Evolutionary conservation across 1,140 invertebrate species (phyloP).

Genomic region (Drosophila parvula): DNA sequence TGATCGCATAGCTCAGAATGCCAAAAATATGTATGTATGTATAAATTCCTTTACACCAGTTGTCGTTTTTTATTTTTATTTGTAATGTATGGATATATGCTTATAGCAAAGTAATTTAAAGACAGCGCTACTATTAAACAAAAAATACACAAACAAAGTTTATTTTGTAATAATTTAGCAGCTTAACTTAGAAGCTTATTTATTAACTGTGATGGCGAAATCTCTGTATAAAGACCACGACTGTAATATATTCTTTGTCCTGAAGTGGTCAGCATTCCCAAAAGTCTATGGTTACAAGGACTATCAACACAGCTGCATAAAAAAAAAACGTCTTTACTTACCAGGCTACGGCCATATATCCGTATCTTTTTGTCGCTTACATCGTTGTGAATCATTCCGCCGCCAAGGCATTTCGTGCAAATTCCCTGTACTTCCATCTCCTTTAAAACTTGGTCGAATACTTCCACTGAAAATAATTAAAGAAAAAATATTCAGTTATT

Average conservation of each 20-base stretch:
- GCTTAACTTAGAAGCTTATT: constrained; percentile 2
- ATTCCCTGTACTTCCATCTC: constrained; percentile 38
- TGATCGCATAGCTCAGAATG: not conserved
- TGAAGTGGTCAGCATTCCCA: constrained; percentile 51
- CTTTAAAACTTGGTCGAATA: constrained; percentile 29
- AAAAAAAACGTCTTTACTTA: constrained; percentile 13
- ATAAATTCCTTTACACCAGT: too few species aligned
- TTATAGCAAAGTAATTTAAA: too few species aligned
- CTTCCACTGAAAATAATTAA: constrained; percentile 3
- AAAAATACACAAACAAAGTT: too few species aligned
- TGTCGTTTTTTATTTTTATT: too few species aligned
- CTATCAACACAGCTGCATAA: not conserved
- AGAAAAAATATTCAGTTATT: too few species aligned
- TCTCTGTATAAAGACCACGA: constrained; percentile 24
- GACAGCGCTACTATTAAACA: too few species aligned
- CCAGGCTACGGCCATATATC: constrained; percentile 46
- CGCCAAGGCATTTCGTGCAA: constrained; percentile 50
- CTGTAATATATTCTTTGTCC: constrained; percentile 42
- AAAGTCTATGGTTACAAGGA: constrained; percentile 37
- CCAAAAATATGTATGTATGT: too few species aligned
- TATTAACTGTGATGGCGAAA: constrained; percentile 25
- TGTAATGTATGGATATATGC: too few species aligned
- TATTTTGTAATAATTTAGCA: not conserved
- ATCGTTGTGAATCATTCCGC: constrained; percentile 43
- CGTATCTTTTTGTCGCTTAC: constrained; percentile 3